Conservation (phyloP, 2,888 invertebrate species). For the Nematopogon swammerdamellus region DNA sequence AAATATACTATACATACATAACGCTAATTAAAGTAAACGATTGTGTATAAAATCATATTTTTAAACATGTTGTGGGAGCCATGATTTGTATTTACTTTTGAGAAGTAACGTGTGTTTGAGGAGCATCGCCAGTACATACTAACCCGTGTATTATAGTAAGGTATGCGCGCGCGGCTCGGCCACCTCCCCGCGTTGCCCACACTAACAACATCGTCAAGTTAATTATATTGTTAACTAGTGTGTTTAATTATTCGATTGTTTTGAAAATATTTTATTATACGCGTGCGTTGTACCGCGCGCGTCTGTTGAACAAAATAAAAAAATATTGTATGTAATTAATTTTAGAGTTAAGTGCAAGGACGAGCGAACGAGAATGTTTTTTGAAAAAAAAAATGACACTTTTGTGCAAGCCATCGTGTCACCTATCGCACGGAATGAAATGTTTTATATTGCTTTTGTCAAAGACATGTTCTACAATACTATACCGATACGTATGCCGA, state of each 20-base stretch:
- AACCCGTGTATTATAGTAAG: not conserved
- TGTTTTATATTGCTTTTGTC: constrained; percentile 52
- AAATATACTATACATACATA: constrained; percentile 15
- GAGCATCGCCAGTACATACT: not conserved
- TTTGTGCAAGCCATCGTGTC: constrained; percentile 40
- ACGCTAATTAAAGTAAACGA: constrained; percentile 16
- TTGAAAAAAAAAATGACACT: not conserved
- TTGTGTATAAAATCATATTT: constrained; percentile 40
- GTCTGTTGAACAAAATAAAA: constrained; percentile 54
- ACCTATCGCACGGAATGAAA: constrained; percentile 52
- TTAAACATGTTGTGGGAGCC: constrained; percentile 15
- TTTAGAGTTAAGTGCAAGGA: constrained; percentile 54
- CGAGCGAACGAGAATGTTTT: constrained; percentile 53
- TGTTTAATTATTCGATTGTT: constrained; percentile 58
- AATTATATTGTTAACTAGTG: constrained; percentile 55
- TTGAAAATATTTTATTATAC: constrained; percentile 57
- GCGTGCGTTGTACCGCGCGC: constrained; percentile 47
- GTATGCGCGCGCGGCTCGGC: constrained; percentile 13
- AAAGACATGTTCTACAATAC: constrained; percentile 22
- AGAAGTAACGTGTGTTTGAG: not conserved
- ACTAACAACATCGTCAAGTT: constrained; percentile 21
- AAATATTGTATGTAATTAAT: constrained; percentile 57
- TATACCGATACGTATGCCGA: not conserved
- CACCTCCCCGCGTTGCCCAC: constrained; percentile 16
- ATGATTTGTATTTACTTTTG: not conserved